Base-by-base conservation (phyloP, 2,888 invertebrate genomes). In the Ferdinandea cuprea region DNA sequence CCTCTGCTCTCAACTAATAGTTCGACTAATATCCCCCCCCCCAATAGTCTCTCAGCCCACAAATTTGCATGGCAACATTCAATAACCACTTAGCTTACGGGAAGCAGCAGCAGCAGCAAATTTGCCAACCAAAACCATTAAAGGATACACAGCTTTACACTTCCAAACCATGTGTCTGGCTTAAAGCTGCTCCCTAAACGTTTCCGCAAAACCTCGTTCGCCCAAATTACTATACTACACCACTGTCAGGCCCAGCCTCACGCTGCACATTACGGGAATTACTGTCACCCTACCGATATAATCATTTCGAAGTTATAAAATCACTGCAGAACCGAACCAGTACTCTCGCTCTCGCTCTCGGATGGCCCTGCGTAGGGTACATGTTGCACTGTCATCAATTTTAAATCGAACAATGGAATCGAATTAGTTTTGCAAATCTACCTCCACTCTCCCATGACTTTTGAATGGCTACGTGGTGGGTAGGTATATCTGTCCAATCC, bases 391-490 rank as follows among this genome's bases (percentile, higher is more conserved):
- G 81, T 81, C 81, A 81, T 81, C 81, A 81, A 81, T 81, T 81
- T 81, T 71, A 81, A 81, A 81, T 81, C 81, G 81, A 81, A 81
- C 81, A 81, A 81, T 81, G 81, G 81, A 81, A 81, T 81, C 81
- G 77, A 77, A 81, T 81, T 81, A 81, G 81, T 81, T 81, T 81
- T 81, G 71, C 76, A 81, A 81, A 81, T 81, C 81, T 71, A 81
- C 76, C 76, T 76, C 76, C 40, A 21, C 52, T 58, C 52, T 40
- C 19, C 13, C 40, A 74, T 80, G 74, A 74, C 68, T 68, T 68
- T 50, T 76, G 65, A 48, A 28, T 54, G 48, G 58, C 35, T 15
- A 19, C 11, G 13, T 30, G 8, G 21, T 21, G 35, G 42, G 44
- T 50, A 50, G 54, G 37, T 52, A 35, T 58, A 76, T 69, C 69